A percentile compares a stretch with the other conserved stretches of the same genome.
Conservation (phyloP, 2,113 vertebrate species). For the Atrichornis clamosus region DNA sequence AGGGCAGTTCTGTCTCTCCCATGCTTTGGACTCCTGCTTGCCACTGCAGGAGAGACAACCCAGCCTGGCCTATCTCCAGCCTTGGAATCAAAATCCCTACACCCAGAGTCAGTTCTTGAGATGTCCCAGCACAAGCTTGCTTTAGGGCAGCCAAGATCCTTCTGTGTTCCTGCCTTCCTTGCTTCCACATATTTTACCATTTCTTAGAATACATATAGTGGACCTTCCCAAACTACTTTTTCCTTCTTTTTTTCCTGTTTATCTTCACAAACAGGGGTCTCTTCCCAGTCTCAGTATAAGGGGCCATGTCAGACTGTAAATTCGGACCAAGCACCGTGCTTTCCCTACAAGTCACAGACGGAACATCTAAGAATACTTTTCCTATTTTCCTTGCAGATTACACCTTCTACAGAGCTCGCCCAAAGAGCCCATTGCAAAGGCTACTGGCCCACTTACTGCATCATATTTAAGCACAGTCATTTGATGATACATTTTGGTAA, state of each 20-base stretch:
- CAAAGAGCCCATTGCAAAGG: background rate
- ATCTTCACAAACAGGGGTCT: background rate
- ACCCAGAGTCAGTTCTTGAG: background rate
- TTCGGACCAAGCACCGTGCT: background rate
- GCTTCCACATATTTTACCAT: background rate
- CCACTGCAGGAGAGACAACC: background rate
- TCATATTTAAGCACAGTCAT: background rate
- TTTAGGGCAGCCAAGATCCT: background rate
- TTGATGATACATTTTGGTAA: background rate
- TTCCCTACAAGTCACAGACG: background rate
- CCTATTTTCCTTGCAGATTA: background rate
- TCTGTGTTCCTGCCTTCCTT: background rate
- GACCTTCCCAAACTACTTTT: background rate
- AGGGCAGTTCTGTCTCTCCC: background rate
- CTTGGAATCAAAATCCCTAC: background rate
- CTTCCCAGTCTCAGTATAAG: background rate
- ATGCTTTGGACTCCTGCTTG: background rate
- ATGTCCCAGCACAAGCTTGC: background rate
- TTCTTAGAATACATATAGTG: background rate
- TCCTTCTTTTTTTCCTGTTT: background rate
- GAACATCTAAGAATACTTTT: background rate
- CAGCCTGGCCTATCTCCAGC: background rate
- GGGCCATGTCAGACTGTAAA: background rate
- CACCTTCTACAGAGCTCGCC: background rate
- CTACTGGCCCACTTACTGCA: background rate